Evolutionary conservation across 2,113 vertebrate genomes (phyloP).

Genomic region (Columba livia): DNA sequence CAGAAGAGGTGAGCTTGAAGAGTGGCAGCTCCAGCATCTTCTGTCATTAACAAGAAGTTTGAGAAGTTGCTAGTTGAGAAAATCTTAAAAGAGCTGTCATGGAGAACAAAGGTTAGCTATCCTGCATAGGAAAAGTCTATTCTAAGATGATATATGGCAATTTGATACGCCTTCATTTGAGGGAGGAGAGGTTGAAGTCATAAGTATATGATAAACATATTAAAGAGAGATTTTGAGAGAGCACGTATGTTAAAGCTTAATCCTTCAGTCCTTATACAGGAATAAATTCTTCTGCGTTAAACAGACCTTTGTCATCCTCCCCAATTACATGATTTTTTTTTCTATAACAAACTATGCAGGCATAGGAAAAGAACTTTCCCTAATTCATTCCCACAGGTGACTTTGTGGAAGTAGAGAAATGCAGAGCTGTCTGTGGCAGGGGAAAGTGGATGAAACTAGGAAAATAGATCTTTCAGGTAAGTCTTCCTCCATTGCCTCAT

Average conservation of each 20-base stretch:
- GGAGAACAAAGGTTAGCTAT: slow-evolving; percentile 43
- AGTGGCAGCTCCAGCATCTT: not conserved
- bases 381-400: not conserved
- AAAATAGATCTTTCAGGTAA: not conserved
- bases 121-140: slow-evolving; percentile 22
- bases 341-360: not conserved
- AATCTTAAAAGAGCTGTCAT: slow-evolving; percentile 24
- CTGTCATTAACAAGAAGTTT: not conserved
- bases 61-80: slow-evolving; percentile 2
- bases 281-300: slow-evolving; percentile 8
- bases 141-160: slow-evolving; percentile 40
- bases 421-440: not conserved
- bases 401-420: not conserved
- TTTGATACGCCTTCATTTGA: slow-evolving; percentile 46
- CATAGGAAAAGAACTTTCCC: not conserved
- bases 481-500: not conserved
- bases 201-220: slow-evolving; percentile 41
- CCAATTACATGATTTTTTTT: not conserved
- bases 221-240: not conserved
- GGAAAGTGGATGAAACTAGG: not conserved
- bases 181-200: slow-evolving; percentile 53
- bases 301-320: not conserved
- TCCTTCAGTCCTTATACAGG: slow-evolving; percentile 16
- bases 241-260: not conserved
- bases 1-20: not conserved